Evolutionary conservation across 2,113 vertebrate species (phyloP).

Genomic region (Paedocypris sp.): DNA sequence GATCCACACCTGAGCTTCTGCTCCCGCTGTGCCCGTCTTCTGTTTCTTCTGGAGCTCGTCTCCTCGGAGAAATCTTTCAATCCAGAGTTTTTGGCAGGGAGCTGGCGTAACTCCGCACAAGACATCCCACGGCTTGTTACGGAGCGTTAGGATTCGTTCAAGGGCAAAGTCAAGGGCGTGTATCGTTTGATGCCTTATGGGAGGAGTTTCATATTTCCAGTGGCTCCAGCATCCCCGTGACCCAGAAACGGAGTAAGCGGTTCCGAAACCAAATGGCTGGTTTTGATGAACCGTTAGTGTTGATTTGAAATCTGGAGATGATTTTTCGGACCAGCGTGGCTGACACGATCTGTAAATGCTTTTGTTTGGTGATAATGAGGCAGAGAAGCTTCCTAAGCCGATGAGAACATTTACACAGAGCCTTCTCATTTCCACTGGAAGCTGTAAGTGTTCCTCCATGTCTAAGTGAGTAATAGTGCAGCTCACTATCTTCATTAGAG

Average conservation of each 20-base stretch:
- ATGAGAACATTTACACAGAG: constrained; percentile 28
- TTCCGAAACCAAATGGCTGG: too few relatives aligned
- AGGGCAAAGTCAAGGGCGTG: constrained; percentile 31
- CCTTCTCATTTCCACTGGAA: constrained; percentile 20
- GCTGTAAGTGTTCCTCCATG: constrained; percentile 15
- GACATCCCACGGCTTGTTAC: constrained; percentile 21
- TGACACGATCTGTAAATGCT: constrained; percentile 26
- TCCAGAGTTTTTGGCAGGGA: constrained; percentile 34
- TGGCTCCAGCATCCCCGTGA: too few relatives aligned
- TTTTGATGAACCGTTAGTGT: too few relatives aligned
- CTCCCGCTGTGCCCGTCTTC: constrained; percentile 19
- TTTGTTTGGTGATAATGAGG: constrained; percentile 7
- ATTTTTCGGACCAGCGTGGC: too few relatives aligned
- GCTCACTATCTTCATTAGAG: constrained; percentile 36
- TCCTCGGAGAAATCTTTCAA: constrained; percentile 12
- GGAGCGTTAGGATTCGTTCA: constrained; percentile 25
- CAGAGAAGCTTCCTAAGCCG: not conserved
- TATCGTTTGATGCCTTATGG: not conserved
- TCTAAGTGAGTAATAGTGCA: constrained; percentile 17
- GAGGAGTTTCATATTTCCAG: not conserved
- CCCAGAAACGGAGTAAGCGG: too few relatives aligned
- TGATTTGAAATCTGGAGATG: too few relatives aligned
- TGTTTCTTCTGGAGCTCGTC: constrained; percentile 34
- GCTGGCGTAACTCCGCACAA: constrained; percentile 17
- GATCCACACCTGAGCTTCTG: constrained; percentile 32